Base-by-base conservation (phyloP, 2,888 invertebrate genomes). In the Cosmia trapezina region DNA sequence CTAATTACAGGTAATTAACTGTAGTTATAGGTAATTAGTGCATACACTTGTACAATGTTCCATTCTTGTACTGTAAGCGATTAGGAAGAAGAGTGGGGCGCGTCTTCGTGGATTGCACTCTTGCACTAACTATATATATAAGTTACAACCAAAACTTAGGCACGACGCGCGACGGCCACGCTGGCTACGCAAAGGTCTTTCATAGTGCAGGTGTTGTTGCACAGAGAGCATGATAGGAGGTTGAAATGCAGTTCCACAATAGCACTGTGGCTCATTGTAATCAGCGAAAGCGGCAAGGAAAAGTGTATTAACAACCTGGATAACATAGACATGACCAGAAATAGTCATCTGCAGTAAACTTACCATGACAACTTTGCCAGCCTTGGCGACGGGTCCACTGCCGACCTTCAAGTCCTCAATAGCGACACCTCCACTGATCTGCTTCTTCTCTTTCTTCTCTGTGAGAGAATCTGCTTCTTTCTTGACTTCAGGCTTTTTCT, bases 351-450 rank as follows among this genome's bases (percentile, higher is more conserved):
- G 49, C 4, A 28, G 17, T 41, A 19, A 9, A 70, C 92, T 91
- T 86, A 97, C 97, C 93, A 95, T 95, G 28, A 97, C 96, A 81
- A 97, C 96, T 95, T 98, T 98, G 54, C 99, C 99, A 4, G 96
- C 89, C 89, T 98, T 98, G 0, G 98, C 99, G 6, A 96, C 94
- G 0, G 97, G 96, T 0, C 99, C 99, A 81, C 94, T 96, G n/a
- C 99, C 99, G 33, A 97, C 95, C 89, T 97, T 97, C 0, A 98
- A 43, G 82, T 99, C 99, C 90, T 98, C 98, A 79, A 98, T 94
- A 75, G 97, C 95, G 0, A 99, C 97, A 49, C 99, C 99, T n/a
- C 98, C 98, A 78, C 97, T 96, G 12, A 98, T 85, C 0, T 94
- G 91, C 83, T 96, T 97, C 92, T 97, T 97, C 83, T 97, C 91